These are phyloP conservation scores for Caenorhabditis afra DNA, from an alignment of 2,888 invertebrate genomes.

Conservation along the genomic window DNA sequence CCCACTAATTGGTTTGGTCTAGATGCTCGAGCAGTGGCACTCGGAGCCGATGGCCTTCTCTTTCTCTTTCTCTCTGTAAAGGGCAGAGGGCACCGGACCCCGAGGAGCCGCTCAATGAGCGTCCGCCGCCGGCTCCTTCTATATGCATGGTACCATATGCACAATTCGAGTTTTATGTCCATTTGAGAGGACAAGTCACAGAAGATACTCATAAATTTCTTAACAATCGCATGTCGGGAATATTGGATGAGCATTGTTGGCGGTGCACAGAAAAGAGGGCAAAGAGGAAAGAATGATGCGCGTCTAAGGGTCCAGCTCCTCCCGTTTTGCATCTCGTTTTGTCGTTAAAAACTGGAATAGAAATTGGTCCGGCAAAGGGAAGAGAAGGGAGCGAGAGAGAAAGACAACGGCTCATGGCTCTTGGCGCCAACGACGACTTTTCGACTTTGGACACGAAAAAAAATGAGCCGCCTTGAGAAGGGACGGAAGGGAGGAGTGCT, in stretches of 20 bases:
- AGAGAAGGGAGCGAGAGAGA: neutral
- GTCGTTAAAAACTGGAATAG: constrained; percentile 29
- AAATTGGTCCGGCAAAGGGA: neutral
- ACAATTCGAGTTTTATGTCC: constrained; percentile 61
- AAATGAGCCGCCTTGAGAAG: constrained; percentile 4
- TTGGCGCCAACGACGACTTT: constrained; percentile 3
- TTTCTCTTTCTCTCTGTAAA: neutral
- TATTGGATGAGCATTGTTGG: constrained; percentile 52
- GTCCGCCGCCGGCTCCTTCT: constrained; percentile 49
- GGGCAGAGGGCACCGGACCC: constrained; percentile 21
- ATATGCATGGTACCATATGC: constrained; percentile 63
- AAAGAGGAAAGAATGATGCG: neutral
- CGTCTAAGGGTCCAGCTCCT: neutral
- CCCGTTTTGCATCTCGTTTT: neutral
- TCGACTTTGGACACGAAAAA: constrained; percentile 4
- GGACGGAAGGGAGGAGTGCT: constrained; percentile 15
- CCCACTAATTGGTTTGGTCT: constrained; percentile 12
- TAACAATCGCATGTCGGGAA: constrained; percentile 65
- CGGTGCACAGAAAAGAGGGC: constrained; percentile 27
- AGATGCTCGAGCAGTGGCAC: neutral
- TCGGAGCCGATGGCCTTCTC: no score
- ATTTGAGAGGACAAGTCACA: constrained; percentile 57
- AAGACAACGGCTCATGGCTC: neutral
- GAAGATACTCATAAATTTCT: constrained; percentile 65
- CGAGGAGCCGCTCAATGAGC: constrained; percentile 28